Base-by-base conservation (phyloP, 1,140 invertebrate genomes). In the Drosophila micromelanica region DNA sequence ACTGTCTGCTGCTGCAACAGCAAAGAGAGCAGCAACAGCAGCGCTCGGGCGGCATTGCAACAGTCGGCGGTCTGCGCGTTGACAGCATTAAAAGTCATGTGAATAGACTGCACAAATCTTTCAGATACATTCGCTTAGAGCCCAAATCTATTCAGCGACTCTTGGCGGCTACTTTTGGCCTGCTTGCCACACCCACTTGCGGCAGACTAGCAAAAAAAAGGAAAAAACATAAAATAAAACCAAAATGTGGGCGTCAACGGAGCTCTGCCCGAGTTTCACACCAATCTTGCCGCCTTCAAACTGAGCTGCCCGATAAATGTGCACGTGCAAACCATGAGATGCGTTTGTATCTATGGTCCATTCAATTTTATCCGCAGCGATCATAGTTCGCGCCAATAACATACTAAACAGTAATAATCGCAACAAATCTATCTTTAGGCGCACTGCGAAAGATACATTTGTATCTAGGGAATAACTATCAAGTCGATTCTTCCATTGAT, bases 1-100 rank as follows among this genome's bases (percentile, higher is more conserved):
- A 87, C 76, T 76, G 59, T 64, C 61, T 63, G 59, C 59, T 52
- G 43, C 38, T 46, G 51, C 75, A 62, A 59, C 65, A 62, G 72
- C 46, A 84, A 79, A 79, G 42, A 78, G 76, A 76, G 59, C 72
- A 78, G 3, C 52, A 40, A 6, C 27, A 27, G 27, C 27, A 27
- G 27, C 35, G 13, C 42, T 37, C 45, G 11, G 27, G 45, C 17
- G 30, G 37, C 11, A 48, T 46, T 52, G 54, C 59, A 69, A 51
- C 76, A 46, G 76, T 76, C 48, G 61, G 73, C 73, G 65, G 73
- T 75, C 78, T 46, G 60, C 17, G 77, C 81, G 89, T 71, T 91
- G 89, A 91, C 90, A 91, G 80, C 70, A 91, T 90, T 73, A 76
- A 82, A 80, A 86, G 72, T 78, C 75, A 75, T 49, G n/a, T 35